Evolutionary conservation across 2,797 vertebrate species (phyloP), one percentile per base, ranked within the genome.

Genomic region (Fistularia commersonii): DNA sequence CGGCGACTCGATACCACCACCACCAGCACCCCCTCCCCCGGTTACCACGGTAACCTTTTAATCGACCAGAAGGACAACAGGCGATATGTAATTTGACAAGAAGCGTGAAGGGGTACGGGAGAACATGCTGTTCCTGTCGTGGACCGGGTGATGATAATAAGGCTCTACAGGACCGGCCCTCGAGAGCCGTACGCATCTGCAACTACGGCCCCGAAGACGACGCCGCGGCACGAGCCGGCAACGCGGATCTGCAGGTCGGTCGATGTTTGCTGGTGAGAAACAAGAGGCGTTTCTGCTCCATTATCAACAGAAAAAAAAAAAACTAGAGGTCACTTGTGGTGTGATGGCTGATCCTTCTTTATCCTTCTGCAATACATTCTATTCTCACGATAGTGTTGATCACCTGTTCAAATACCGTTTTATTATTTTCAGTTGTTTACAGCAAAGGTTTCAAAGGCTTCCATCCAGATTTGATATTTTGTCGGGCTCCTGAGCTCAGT

Each of bases 101-200:
- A 44, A 42, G 54, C 34, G 6, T 41, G 54, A 58, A 11, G 14
- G 51, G 50, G 31, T 52, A 51, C 41, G 38, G 34, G 51, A 51
- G 54, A 77, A 76, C 72, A 65, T 57, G 61, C 59, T 67, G 77
- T 60, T 65, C 43, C 58, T 56, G 59, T 69, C 70, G 12, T n/a
- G 66, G 45, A 47, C 39, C 51, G 46, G 50, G 35, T 74, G 62
- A 66, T 42, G 51, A 54, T 77, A 61, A 77, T 48, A 53, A 23
- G 47, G 74, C 35, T 54, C 40, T 64, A 48, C 53, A 56, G 58
- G 48, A 31, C 52, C 49, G 34, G 57, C 48, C 57, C 45, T 38
- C 10, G 48, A 49, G 55, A 69, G 61, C 41, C 14, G 31, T 53
- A 40, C 32, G 45, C 39, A 44, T 41, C 42, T 52, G 61, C 64